Evolutionary conservation across 2,113 vertebrate genomes (phyloP).

Genomic region (Tauraco erythrolophus): DNA sequence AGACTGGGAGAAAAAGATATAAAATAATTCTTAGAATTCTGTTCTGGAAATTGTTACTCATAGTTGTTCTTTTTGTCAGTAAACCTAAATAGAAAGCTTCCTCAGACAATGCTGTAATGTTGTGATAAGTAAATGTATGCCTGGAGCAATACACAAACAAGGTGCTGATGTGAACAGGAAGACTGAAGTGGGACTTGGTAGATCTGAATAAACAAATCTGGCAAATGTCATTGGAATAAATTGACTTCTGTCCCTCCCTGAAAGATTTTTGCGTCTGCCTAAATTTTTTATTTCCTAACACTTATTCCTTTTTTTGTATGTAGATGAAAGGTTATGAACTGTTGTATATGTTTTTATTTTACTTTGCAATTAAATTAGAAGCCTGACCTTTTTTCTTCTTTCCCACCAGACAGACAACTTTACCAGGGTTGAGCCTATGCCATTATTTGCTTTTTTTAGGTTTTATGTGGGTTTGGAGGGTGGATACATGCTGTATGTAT

Average conservation of each 20-base stretch:
- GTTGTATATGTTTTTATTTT: background rate
- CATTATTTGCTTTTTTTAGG: background rate
- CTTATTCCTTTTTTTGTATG: background rate
- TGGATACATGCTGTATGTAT: background rate
- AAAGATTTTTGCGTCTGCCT: background rate
- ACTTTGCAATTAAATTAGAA: background rate
- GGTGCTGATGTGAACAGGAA: background rate
- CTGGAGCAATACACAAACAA: background rate
- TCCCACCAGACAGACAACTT: no score
- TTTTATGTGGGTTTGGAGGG: background rate
- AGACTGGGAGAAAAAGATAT: background rate
- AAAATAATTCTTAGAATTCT: background rate
- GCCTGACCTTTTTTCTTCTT: no score
- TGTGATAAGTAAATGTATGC: background rate
- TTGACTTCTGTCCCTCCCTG: background rate
- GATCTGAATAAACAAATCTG: background rate
- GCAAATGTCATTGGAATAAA: background rate
- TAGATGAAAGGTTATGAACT: background rate
- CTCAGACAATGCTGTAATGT: background rate
- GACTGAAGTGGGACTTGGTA: background rate
- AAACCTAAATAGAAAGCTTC: background rate
- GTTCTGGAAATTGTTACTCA: background rate
- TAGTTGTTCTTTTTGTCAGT: background rate
- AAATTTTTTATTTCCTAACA: background rate
- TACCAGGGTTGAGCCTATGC: background rate